A percentile compares a stretch with the other conserved stretches of the same genome.
phyloP scores from a whole-genome alignment of 1,140 invertebrate species.

The Plutomurus gul region DNA sequence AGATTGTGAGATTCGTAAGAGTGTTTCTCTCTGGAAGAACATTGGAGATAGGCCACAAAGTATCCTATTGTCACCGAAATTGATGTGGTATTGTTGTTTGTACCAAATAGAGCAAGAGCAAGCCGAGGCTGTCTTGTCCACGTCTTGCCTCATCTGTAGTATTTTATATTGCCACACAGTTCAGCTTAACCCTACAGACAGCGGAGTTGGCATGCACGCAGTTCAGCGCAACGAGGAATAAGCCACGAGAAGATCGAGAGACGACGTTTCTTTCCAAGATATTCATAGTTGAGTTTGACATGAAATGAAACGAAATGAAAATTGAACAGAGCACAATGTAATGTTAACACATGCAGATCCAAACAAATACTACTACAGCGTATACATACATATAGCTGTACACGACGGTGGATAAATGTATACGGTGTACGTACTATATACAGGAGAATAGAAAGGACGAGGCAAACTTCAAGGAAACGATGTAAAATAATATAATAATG shows the following conservation, averaged over 20 bases:
- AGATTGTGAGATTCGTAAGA: too few relatives aligned
- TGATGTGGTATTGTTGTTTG: slow-evolving; percentile 48
- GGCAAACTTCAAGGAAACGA: not conserved
- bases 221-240: too few relatives aligned
- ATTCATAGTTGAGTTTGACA: not conserved
- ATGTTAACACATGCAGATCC: not conserved
- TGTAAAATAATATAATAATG: slow-evolving; percentile 24
- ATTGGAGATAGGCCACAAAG: not conserved
- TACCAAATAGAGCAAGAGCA: slow-evolving; percentile 30
- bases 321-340: not conserved
- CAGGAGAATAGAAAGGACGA: too few relatives aligned
- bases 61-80: slow-evolving; percentile 45
- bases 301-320: not conserved
- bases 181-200: too few relatives aligned
- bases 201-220: too few relatives aligned
- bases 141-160: not conserved
- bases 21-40: too few relatives aligned
- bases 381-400: too few relatives aligned
- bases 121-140: not conserved
- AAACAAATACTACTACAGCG: not conserved
- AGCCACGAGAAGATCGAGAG: not conserved
- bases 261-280: not conserved
- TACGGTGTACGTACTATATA: not conserved
- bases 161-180: too few relatives aligned
- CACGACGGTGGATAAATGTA: not conserved